A percentile compares a stretch with the other conserved stretches of the same genome.
These are phyloP conservation scores for Chionodraco myersi DNA, from an alignment of 2,113 vertebrate species.

Conservation along the genomic window DNA sequence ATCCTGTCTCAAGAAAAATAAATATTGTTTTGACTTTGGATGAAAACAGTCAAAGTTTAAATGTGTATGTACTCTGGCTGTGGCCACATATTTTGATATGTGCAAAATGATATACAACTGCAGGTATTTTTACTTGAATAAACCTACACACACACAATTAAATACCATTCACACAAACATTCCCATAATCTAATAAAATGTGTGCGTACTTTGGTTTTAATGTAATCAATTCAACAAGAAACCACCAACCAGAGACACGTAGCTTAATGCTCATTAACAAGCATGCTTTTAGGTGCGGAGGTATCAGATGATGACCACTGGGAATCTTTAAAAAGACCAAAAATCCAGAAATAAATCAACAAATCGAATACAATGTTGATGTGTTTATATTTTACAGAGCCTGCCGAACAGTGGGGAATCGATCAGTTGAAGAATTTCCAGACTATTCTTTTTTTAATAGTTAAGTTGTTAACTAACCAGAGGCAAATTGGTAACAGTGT, in stretches of 20 bases:
- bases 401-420: background rate
- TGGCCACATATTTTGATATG: slow-evolving; percentile 27
- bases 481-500: background rate
- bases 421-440: background rate
- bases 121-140: slow-evolving; percentile 11
- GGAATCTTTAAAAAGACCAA: background rate
- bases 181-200: slow-evolving; percentile 9
- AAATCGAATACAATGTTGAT: background rate
- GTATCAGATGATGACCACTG: background rate
- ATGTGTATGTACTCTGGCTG: slow-evolving; percentile 45
- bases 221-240: background rate
- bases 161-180: background rate
- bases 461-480: background rate
- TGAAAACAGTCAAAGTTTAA: slow-evolving; percentile 61
- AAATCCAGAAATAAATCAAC: slow-evolving; percentile 3
- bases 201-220: slow-evolving; percentile 24
- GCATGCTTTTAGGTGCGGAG: background rate
- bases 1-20: slow-evolving; percentile 60
- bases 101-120: slow-evolving; percentile 34
- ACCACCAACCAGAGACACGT: slow-evolving; percentile 4
- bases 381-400: background rate
- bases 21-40: slow-evolving; percentile 36
- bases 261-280: background rate
- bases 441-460: background rate
- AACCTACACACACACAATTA: background rate